These are phyloP conservation scores for Rhopalosiphum nymphaeae DNA, from an alignment of 2,888 invertebrate species.

Conservation along the genomic window DNA sequence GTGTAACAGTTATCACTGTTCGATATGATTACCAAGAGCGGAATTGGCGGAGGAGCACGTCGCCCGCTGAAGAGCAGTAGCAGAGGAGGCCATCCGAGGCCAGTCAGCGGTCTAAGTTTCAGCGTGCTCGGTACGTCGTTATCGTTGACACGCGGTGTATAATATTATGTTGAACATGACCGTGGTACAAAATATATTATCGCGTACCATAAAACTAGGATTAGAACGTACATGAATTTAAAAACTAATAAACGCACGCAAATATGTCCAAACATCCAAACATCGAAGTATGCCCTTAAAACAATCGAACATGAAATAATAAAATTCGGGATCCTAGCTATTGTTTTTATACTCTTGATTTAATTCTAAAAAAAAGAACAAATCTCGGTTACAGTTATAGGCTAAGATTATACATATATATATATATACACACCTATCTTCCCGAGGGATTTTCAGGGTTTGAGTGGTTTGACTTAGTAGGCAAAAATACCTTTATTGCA, in stretches of 20 bases:
- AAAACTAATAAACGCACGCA: neutral
- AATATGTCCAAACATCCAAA: neutral
- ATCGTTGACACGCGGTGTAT: neutral
- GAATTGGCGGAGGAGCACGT: neutral
- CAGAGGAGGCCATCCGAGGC: slow-evolving; percentile 20
- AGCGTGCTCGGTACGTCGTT: slow-evolving; percentile 57
- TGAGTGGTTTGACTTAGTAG: neutral
- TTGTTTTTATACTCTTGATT: neutral
- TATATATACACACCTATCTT: neutral
- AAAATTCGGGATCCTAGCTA: neutral
- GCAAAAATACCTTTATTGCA: neutral
- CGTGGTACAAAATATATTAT: neutral
- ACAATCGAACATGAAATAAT: neutral
- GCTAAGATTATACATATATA: too few species aligned
- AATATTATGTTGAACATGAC: neutral
- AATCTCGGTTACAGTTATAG: neutral
- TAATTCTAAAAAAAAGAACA: neutral
- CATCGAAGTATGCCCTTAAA: neutral
- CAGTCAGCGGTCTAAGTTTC: slow-evolving; percentile 52
- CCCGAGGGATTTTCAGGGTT: neutral
- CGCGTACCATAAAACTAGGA: neutral
- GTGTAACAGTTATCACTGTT: neutral
- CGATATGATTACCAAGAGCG: slow-evolving; percentile 50
- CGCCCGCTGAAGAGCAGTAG: neutral
- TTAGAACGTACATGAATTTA: neutral